Percentiles rank a stretch among this genome's conserved stretches.
phyloP scores from a whole-genome alignment of 2,888 invertebrate genomes.

The Linnaemya vulpina region DNA sequence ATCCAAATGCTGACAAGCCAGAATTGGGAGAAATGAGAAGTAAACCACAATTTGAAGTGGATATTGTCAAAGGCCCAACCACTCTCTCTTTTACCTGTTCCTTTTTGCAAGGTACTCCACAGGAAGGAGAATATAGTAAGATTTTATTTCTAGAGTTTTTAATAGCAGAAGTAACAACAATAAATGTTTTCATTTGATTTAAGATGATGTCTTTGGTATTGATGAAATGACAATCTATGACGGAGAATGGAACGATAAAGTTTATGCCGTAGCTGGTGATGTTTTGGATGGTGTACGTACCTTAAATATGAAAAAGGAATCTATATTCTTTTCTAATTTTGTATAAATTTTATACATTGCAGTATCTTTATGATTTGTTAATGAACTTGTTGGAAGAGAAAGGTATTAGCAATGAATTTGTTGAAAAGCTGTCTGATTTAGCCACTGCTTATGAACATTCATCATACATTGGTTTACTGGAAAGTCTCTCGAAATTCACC shows the following conservation, averaged over 20 bases:
- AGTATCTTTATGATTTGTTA: conserved; percentile 96
- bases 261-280: conserved; percentile 95
- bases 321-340: conserved; percentile 81
- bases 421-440: conserved; percentile 92
- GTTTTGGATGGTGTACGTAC: conserved; percentile 94
- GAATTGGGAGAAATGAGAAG: conserved; percentile 94
- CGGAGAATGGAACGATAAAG: conserved; percentile 93
- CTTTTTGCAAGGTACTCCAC: conserved; percentile 87
- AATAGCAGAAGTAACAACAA: neutral
- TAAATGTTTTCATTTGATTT: conserved; percentile 21
- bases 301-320: conserved; percentile 73
- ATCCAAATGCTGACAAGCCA: conserved; percentile 86
- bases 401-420: conserved; percentile 96
- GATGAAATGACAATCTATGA: conserved; percentile 95
- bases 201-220: conserved; percentile 95
- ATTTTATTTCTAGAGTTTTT: conserved; percentile 66
- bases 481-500: conserved; percentile 92
- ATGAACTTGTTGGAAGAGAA: conserved; percentile 98
- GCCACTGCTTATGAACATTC: conserved; percentile 97
- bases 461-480: conserved; percentile 94
- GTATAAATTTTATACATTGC: conserved; percentile 68
- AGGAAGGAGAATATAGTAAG: conserved; percentile 89
- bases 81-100: conserved; percentile 94
- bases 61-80: conserved; percentile 89
- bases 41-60: conserved; percentile 95